Percentiles rank a stretch among this genome's conserved stretches.
Conservation (phyloP, 2,113 vertebrate species). For the Sphyrna mokarran region DNA sequence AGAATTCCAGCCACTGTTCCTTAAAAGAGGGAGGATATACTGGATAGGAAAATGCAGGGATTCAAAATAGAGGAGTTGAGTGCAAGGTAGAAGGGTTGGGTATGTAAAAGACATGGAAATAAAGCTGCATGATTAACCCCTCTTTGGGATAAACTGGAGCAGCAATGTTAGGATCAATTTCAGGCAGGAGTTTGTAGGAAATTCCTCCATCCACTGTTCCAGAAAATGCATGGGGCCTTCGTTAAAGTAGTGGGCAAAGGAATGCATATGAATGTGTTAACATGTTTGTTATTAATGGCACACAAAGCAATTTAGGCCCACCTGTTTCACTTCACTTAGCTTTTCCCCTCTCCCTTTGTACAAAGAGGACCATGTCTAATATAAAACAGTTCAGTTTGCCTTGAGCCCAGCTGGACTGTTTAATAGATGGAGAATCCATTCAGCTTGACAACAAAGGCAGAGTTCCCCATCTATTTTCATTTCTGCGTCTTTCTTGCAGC, state of each 20-base stretch:
- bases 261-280: constrained; percentile 3
- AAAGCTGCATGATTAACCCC: too few relatives aligned
- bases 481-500: neutral
- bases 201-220: neutral
- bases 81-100: neutral
- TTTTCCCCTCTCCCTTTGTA: neutral
- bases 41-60: neutral
- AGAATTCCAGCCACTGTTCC: neutral
- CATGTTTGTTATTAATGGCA: neutral
- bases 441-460: neutral
- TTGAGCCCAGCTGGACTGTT: neutral
- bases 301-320: neutral
- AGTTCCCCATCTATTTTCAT: neutral
- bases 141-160: neutral
- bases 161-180: too few relatives aligned
- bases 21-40: neutral
- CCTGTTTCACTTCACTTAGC: constrained; percentile 17
- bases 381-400: constrained; percentile 5
- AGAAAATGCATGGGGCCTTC: neutral
- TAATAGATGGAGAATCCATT: neutral
- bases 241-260: neutral
- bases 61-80: neutral
- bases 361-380: constrained; percentile 19
- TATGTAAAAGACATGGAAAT: neutral
- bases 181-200: neutral